Conservation (phyloP, 2,797 vertebrate genomes). For the Euthynnus affinis region DNA sequence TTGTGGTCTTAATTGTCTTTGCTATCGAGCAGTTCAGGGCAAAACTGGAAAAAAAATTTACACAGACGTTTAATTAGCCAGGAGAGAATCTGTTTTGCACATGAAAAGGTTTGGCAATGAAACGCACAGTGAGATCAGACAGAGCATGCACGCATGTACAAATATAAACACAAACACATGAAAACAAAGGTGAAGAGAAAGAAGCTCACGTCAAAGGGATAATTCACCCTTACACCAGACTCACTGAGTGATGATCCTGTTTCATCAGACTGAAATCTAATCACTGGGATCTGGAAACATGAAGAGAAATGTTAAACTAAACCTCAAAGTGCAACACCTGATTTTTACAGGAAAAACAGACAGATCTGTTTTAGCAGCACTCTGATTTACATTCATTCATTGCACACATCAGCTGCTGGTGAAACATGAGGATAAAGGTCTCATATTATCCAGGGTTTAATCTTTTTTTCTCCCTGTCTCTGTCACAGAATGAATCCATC, state of each 20-base stretch:
- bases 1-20: conserved; percentile 21
- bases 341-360: too few species aligned
- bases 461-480: background rate
- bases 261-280: background rate
- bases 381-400: background rate
- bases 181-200: background rate
- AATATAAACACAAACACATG: background rate
- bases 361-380: background rate
- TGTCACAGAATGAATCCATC: background rate
- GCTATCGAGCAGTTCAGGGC: background rate
- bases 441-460: background rate
- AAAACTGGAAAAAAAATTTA: conserved; percentile 16
- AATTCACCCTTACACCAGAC: background rate
- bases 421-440: background rate
- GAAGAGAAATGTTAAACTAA: background rate
- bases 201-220: background rate
- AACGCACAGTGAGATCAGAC: conserved; percentile 27
- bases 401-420: background rate
- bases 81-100: conserved; percentile 35
- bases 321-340: background rate
- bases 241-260: too few species aligned
- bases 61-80: conserved; percentile 36
- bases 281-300: background rate
- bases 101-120: conserved; percentile 40
- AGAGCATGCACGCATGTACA: background rate